A percentile compares a stretch with the other conserved stretches of the same genome.
Evolutionary conservation across 2,113 vertebrate genomes (phyloP).

Genomic region (Anarrhichthys ocellatus): DNA sequence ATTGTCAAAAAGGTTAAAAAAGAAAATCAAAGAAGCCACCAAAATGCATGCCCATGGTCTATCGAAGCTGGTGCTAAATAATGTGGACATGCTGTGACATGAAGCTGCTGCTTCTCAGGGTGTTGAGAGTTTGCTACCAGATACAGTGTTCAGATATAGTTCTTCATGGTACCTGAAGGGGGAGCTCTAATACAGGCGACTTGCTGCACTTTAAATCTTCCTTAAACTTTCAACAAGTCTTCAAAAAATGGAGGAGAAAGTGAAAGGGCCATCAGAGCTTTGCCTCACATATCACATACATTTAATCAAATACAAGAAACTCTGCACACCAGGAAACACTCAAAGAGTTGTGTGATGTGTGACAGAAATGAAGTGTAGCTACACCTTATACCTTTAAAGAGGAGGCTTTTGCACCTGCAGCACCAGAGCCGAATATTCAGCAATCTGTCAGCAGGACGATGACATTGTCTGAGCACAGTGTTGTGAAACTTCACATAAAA

Average conservation of each 20-base stretch:
- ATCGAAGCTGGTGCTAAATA: background rate
- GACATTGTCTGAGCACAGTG: constrained; percentile 43
- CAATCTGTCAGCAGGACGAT: constrained; percentile 10
- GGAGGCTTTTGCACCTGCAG: background rate
- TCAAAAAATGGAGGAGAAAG: constrained; percentile 46
- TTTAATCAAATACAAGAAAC: constrained; percentile 22
- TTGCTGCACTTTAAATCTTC: constrained; percentile 19
- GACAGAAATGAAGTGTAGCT: background rate
- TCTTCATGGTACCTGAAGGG: constrained; percentile 77
- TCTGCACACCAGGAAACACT: constrained; percentile 22
- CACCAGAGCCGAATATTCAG: constrained; percentile 29
- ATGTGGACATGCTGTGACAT: background rate
- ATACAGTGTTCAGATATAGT: constrained; percentile 10
- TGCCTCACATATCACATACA: constrained; percentile 12
- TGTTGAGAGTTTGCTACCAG: background rate
- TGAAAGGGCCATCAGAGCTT: constrained; percentile 24
- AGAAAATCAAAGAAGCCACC: background rate
- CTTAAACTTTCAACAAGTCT: constrained; percentile 73
- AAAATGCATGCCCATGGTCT: background rate
- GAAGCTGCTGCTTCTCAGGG: constrained; percentile 7
- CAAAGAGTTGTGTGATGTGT: background rate
- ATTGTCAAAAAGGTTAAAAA: background rate
- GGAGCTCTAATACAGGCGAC: constrained; percentile 86
- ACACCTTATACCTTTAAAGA: background rate
- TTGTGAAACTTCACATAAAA: constrained; percentile 78